phyloP scores from a whole-genome alignment of 2,113 vertebrate genomes.

The Genyomyrus donnyi region DNA sequence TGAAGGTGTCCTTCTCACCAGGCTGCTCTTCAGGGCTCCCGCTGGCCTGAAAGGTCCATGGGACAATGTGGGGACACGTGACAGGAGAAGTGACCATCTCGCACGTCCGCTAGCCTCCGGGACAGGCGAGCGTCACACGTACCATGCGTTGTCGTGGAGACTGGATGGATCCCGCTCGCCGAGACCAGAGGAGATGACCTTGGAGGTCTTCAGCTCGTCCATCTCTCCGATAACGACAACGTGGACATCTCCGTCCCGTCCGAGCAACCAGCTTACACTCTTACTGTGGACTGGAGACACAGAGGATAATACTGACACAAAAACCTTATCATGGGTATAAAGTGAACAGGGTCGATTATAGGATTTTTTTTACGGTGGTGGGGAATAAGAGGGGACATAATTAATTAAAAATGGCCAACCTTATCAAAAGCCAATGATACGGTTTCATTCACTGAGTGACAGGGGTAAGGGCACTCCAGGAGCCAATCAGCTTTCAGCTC shows the following conservation, averaged over 20 bases:
- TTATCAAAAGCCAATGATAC: neutral
- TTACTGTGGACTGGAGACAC: constrained; percentile 53
- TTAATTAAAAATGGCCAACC: neutral
- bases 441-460: neutral
- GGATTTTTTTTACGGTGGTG: neutral
- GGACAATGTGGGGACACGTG: neutral
- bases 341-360: neutral
- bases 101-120: neutral
- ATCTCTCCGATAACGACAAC: constrained; percentile 60
- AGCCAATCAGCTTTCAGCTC: neutral
- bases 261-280: constrained; percentile 62
- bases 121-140: neutral
- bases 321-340: neutral
- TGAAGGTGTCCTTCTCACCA: constrained; percentile 31
- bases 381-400: neutral
- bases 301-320: neutral
- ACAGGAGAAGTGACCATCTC: too few species aligned
- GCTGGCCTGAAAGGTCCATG: constrained; percentile 42
- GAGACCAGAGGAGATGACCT: constrained; percentile 53
- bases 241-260: constrained; percentile 62
- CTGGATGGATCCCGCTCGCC: constrained; percentile 46
- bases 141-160: constrained; percentile 40
- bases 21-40: constrained; percentile 47
- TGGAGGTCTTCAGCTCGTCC: constrained; percentile 55
- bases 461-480: neutral